These are phyloP conservation scores for Limnephilus marmoratus DNA, from an alignment of 2,888 invertebrate genomes.

Conservation along the genomic window DNA sequence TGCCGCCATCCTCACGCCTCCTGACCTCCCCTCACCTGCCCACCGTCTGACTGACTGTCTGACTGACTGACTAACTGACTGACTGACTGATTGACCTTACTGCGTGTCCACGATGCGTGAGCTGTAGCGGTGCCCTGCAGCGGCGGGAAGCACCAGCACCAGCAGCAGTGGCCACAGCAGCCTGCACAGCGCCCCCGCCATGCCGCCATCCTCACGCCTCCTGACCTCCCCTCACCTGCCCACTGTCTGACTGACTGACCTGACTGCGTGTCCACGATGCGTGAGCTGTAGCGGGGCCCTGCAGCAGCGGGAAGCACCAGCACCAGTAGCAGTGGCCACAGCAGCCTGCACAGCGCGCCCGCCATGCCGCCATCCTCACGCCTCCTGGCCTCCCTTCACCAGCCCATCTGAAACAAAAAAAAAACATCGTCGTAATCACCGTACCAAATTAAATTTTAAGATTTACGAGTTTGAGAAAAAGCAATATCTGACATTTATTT, in stretches of 20 bases:
- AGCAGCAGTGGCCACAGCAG: constrained; percentile 70
- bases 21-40: constrained; percentile 55
- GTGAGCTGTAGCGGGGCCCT: constrained; percentile 85
- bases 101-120: constrained; percentile 89
- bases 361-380: constrained; percentile 66
- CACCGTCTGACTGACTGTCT: constrained; percentile 12
- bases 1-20: constrained; percentile 66
- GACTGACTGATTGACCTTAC: constrained; percentile 74
- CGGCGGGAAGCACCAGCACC: constrained; percentile 66
- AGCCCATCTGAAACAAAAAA: constrained; percentile 57
- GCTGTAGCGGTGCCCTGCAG: constrained; percentile 83
- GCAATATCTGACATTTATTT: no score
- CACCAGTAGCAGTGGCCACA: constrained; percentile 70
- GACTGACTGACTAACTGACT: background rate
- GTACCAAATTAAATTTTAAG: background rate
- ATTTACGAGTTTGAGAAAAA: background rate
- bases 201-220: constrained; percentile 66
- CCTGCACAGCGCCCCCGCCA: constrained; percentile 64
- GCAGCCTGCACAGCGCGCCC: constrained; percentile 63
- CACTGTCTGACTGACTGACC: constrained; percentile 72
- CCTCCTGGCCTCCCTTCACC: constrained; percentile 59
- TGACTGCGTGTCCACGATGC: constrained; percentile 88
- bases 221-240: constrained; percentile 55
- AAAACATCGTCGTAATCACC: background rate
- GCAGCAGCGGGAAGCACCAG: constrained; percentile 69